Evolutionary conservation across 1,140 invertebrate genomes (phyloP).

Genomic region (Tenebrio molitor): DNA sequence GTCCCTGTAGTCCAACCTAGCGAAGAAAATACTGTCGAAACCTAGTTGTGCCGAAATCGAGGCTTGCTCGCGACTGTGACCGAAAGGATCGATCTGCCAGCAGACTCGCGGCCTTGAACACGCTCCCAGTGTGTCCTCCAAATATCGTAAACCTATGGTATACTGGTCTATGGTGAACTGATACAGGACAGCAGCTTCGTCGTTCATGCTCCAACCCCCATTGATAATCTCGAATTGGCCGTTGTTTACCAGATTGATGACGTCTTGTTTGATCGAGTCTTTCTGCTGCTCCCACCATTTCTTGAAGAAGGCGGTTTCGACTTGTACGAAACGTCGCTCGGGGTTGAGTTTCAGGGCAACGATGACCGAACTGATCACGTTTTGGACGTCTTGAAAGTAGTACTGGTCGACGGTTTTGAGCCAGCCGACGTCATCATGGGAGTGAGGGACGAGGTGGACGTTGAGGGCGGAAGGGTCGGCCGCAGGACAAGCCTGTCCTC

Average conservation of each 20-base stretch:
- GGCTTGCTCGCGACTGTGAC: conserved; percentile 78
- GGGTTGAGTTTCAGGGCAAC: conserved; percentile 80
- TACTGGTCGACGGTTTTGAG: conserved; percentile 88
- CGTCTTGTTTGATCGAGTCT: conserved; percentile 66
- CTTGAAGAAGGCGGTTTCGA: conserved; percentile 67
- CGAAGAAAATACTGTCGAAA: conserved; percentile 81
- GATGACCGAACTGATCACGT: conserved; percentile 74
- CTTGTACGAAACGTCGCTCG: conserved; percentile 58
- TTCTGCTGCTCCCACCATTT: conserved; percentile 77
- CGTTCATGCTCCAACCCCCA: conserved; percentile 83
- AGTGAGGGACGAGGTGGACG: conserved; percentile 79
- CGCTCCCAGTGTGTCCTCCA: conserved; percentile 74
- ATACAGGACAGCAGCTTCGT: conserved; percentile 85
- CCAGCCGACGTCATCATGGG: conserved; percentile 88
- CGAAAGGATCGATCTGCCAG: conserved; percentile 84
- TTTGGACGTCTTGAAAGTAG: conserved; percentile 85
- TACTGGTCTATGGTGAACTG: conserved; percentile 86
- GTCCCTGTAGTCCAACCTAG: conserved; percentile 82
- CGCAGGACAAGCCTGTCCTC: conserved; percentile 22
- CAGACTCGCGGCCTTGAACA: conserved; percentile 75
- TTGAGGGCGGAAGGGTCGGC: conserved; percentile 65
- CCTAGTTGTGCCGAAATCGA: conserved; percentile 78
- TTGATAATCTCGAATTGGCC: conserved; percentile 82
- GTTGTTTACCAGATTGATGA: conserved; percentile 66
- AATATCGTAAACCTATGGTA: conserved; percentile 67